phyloP scores from a whole-genome alignment of 2,797 vertebrate genomes.

The Selene dorsalis region DNA sequence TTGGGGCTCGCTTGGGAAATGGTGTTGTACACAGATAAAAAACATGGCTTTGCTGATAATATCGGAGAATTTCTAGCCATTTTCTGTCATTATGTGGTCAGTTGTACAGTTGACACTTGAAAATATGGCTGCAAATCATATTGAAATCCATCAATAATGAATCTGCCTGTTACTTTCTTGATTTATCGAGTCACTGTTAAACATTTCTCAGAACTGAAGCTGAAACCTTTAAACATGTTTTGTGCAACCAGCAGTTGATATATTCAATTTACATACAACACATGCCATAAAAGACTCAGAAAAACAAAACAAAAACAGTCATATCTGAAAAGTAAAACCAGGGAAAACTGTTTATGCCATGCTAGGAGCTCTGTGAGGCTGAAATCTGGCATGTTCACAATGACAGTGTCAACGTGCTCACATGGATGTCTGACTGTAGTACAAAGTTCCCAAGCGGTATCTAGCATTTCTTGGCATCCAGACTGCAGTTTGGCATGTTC shows the following conservation, averaged over 20 bases:
- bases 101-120: background rate
- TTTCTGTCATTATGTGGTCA: conserved; percentile 1
- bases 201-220: background rate
- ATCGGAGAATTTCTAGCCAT: conserved; percentile 8
- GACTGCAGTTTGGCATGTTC: background rate
- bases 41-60: background rate
- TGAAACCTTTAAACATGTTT: background rate
- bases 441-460: background rate
- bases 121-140: background rate
- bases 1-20: conserved; percentile 62
- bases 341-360: background rate
- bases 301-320: background rate
- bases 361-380: background rate
- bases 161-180: background rate
- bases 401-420: background rate
- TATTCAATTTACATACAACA: background rate
- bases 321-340: background rate
- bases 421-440: background rate
- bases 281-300: background rate
- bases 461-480: background rate
- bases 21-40: conserved; percentile 58
- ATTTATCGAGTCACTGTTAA: background rate
- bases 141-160: background rate
- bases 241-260: background rate
- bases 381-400: background rate